Conservation (phyloP, 2,113 vertebrate genomes). For the Lepisosteus osseus region DNA sequence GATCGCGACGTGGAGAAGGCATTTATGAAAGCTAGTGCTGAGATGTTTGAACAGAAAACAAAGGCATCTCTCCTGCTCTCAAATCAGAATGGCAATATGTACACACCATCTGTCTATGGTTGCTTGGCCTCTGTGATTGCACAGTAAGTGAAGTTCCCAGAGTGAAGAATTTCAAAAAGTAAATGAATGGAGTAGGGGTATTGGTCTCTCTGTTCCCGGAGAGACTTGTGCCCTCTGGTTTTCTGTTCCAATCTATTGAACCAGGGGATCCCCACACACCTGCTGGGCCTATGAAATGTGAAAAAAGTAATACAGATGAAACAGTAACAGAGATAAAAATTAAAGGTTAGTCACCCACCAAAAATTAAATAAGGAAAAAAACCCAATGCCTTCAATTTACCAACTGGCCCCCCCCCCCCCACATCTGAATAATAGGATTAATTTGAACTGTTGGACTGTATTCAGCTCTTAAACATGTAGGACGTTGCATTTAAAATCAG, state of each 20-base stretch:
- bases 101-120: slow-evolving; percentile 94
- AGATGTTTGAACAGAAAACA: slow-evolving; percentile 89
- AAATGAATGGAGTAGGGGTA: background rate
- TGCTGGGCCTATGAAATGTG: too few relatives aligned
- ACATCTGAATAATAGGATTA: too few relatives aligned
- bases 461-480: too few relatives aligned
- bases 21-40: slow-evolving; percentile 90
- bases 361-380: too few relatives aligned
- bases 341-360: too few relatives aligned
- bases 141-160: slow-evolving; percentile 70
- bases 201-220: background rate
- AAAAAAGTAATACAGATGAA: too few relatives aligned
- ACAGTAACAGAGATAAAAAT: too few relatives aligned
- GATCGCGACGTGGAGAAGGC: slow-evolving; percentile 96
- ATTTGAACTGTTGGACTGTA: too few relatives aligned
- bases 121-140: slow-evolving; percentile 89
- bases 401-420: too few relatives aligned
- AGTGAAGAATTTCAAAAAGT: background rate
- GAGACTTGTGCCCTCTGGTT: background rate
- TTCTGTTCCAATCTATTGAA: background rate
- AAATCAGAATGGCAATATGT: slow-evolving; percentile 97
- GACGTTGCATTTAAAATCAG: too few relatives aligned
- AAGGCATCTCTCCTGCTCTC: slow-evolving; percentile 87
- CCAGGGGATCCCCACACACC: too few relatives aligned
- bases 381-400: too few relatives aligned